These are phyloP conservation scores for Dynastes maya DNA, from an alignment of 2,888 invertebrate genomes.

Conservation along the genomic window DNA sequence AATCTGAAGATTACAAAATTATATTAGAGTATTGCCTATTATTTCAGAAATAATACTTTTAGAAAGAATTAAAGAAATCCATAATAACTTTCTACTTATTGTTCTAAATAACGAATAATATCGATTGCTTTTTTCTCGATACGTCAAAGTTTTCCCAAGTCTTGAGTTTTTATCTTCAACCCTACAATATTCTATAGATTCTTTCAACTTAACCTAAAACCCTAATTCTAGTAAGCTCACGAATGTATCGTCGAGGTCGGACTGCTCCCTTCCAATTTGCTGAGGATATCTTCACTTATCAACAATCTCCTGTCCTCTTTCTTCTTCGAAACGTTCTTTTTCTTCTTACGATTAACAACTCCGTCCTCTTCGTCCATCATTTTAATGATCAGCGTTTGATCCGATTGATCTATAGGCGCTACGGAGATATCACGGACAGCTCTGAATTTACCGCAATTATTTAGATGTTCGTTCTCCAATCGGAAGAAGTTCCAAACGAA, in stretches of 20 bases:
- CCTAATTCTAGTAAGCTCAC: constrained; percentile 22
- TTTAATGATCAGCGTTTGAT: constrained; percentile 79
- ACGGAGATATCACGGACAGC: constrained; percentile 90
- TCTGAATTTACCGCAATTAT: constrained; percentile 91
- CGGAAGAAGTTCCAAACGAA: constrained; percentile 95
- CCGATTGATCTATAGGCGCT: constrained; percentile 83
- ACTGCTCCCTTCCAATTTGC: constrained; percentile 61
- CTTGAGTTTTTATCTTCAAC: too few relatives aligned
- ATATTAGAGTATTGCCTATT: too few relatives aligned
- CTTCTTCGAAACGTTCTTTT: constrained; percentile 61
- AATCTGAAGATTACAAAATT: too few relatives aligned
- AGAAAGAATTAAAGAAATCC: too few relatives aligned
- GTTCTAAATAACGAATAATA: too few relatives aligned
- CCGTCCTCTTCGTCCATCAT: constrained; percentile 87
- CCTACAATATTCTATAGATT: not conserved
- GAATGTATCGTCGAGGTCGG: constrained; percentile 59
- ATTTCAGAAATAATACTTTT: too few relatives aligned
- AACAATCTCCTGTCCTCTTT: constrained; percentile 71
- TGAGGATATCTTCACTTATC: constrained; percentile 68
- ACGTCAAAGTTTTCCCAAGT: too few relatives aligned
- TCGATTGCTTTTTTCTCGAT: too few relatives aligned
- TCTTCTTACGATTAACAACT: constrained; percentile 73
- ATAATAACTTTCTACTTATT: too few relatives aligned
- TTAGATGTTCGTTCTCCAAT: constrained; percentile 90
- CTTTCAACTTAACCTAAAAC: constrained; percentile 3